Base-by-base conservation (phyloP, 2,888 invertebrate genomes). In the Sesia bembeciformis region DNA sequence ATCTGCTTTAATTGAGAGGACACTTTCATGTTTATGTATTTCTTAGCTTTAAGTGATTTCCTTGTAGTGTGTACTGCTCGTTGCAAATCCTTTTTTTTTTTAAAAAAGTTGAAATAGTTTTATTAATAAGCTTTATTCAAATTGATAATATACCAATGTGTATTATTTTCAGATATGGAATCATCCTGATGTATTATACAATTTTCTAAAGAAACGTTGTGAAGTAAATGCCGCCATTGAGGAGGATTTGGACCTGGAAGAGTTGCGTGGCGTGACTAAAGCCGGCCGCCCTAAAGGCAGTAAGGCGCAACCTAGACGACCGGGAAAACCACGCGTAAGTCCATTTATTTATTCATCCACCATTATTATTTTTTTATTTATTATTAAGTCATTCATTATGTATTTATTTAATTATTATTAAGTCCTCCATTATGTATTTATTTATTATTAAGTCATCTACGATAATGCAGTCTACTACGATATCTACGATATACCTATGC, bases 131-230 rank as follows among this genome's bases (percentile, higher is more conserved):
- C 1, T 23, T 23, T 23, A 23, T 23, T 23, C 23, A 23, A 23
- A 23, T 2, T 23, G 23, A 23, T 23, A 23, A 23, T 23, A 23
- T 23, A 23, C 23, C 23, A 23, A 23, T 23, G 23, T 23, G 23
- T 23, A 23, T 23, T 23, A 23, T 23, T 23, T 70, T 23, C 67
- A 93, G 91, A 97, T 97, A 65, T 97, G 97, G 97, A 97, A 97
- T 76, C 97, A 97, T 83, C 97, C 97, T 0, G 97, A 97, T 76
- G 96, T 97, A 23, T 78, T 97, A 40, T 97, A 96, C 76, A 94
- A 97, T 74, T 97, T 96, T 73, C 80, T 97, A 56, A 94, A 93
- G 71, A 96, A 96, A 74, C 92, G 95, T 51, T 93, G 93, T 59
- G 94, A 94, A 68, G 94, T 93, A 39, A 94, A 94, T 62, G 93